Conservation (phyloP, 2,797 vertebrate genomes). For the Sebastes oblongus region DNA sequence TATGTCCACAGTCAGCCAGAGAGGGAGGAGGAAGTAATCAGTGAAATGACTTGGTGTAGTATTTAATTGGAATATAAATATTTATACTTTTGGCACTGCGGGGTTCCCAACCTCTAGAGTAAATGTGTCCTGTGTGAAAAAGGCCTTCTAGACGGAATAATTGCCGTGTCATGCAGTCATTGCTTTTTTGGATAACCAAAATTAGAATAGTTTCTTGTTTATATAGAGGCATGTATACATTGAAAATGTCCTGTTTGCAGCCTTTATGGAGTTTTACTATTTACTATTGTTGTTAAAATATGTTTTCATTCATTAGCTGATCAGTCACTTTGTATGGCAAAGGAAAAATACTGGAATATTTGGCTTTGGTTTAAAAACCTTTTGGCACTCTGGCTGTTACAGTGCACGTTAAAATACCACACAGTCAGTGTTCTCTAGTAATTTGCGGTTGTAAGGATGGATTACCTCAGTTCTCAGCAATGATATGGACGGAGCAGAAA, state of each 20-base stretch:
- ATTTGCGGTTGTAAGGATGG: constrained; percentile 32
- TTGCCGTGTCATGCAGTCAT: not conserved
- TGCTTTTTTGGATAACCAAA: not conserved
- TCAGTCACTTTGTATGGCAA: not conserved
- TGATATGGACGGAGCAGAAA: constrained; percentile 21
- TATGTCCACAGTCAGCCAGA: constrained; percentile 7
- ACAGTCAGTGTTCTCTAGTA: constrained; percentile 11
- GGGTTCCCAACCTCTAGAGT: not conserved
- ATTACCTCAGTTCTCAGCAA: constrained; percentile 22
- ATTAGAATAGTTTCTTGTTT: not conserved
- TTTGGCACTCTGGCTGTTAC: not conserved
- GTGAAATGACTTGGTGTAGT: constrained; percentile 33
- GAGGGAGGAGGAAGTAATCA: constrained; percentile 27
- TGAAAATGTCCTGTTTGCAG: not conserved
- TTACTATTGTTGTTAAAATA: not conserved
- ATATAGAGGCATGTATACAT: not conserved
- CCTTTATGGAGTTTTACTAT: not conserved
- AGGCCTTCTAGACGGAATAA: not conserved
- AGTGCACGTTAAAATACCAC: constrained; percentile 29
- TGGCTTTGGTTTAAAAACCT: not conserved
- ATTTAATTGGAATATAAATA: constrained; percentile 50
- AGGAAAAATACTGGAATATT: not conserved
- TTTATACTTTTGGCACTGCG: constrained; percentile 22
- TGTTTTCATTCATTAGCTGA: not conserved
- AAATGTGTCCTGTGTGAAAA: not conserved